phyloP scores from a whole-genome alignment of 2,797 vertebrate species.

The Acanthurus lineatus region DNA sequence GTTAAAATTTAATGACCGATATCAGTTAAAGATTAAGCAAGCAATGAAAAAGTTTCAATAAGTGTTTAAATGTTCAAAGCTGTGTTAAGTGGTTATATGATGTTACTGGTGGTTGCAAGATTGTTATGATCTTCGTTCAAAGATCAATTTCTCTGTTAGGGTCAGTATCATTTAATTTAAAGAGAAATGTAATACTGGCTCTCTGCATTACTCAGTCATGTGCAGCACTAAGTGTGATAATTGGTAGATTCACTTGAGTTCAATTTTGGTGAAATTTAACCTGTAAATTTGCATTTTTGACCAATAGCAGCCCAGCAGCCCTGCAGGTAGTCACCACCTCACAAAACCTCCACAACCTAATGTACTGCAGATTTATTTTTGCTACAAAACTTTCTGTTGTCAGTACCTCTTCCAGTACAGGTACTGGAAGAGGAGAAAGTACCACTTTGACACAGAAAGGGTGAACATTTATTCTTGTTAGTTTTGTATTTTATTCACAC shows the following conservation, averaged over 20 bases:
- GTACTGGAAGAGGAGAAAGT: too few relatives aligned
- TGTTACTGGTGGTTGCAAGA: constrained; percentile 18
- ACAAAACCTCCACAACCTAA: too few relatives aligned
- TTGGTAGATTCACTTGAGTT: not conserved
- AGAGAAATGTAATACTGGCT: constrained; percentile 13
- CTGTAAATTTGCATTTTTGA: not conserved
- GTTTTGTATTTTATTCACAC: too few relatives aligned
- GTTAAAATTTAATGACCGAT: too few relatives aligned
- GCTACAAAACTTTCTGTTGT: too few relatives aligned
- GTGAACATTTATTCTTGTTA: too few relatives aligned
- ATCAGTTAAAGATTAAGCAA: not conserved
- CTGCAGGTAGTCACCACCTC: too few relatives aligned
- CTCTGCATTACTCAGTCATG: not conserved
- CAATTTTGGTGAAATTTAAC: not conserved
- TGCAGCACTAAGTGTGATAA: not conserved
- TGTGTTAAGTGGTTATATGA: constrained; percentile 19
- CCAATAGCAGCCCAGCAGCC: not conserved
- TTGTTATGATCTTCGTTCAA: constrained; percentile 17
- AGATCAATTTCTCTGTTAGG: constrained; percentile 29
- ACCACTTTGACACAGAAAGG: too few relatives aligned
- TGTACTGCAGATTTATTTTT: too few relatives aligned
- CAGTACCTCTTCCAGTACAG: too few relatives aligned
- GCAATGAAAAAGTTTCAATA: not conserved
- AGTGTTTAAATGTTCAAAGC: not conserved
- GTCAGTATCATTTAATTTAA: constrained; percentile 29